Evolutionary conservation across 2,888 invertebrate species (phyloP), one percentile per base, ranked within the genome.

Genomic region (Meiosimyza decipiens): DNA sequence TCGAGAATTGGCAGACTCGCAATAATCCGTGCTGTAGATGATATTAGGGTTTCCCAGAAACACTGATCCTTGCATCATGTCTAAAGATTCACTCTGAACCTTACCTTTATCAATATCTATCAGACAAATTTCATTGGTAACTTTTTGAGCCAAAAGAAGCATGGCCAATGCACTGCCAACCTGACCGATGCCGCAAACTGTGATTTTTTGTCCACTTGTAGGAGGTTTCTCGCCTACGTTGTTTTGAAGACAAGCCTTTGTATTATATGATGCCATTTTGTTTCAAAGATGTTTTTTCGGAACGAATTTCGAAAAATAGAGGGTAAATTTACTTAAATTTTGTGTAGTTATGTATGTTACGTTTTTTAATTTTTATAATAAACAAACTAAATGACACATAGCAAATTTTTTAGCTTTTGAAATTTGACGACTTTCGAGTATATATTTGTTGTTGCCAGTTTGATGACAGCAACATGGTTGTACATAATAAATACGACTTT

Each of bases 161-260:
- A 95, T 95, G 50, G 95, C 95, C 78, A 94, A 93, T 1, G 96
- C 96, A 96, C 96, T 96, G 77, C 96, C 96, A 71, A 97, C 97
- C 86, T 93, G 93, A 2, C 97, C 96, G n/a, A 93, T 92, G 28
- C 96, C 96, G 28, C 97, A 95, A 73, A 96, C 90, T 13, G 95
- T 94, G 75, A 97, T 90, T 88, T 95, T 96, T 83, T 91, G 91
- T 66, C 90, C 91, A 5, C 90, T 86, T 15, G 87, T 87, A 51
- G 88, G 82, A 50, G 88, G 82, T 2, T 89, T 89, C 74, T 89
- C 88, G 89, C 40, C 40, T 1, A 40, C 2, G 6, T 40, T 40
- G 9, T 40, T 9, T 9, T 9, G 9, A 9, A 40, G 40, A 6
- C 6, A 40, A 40, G 40, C 40, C 2, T 40, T 40, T 40, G 40